Conservation (phyloP, 2,888 invertebrate genomes). For the Phengaris alcon region DNA sequence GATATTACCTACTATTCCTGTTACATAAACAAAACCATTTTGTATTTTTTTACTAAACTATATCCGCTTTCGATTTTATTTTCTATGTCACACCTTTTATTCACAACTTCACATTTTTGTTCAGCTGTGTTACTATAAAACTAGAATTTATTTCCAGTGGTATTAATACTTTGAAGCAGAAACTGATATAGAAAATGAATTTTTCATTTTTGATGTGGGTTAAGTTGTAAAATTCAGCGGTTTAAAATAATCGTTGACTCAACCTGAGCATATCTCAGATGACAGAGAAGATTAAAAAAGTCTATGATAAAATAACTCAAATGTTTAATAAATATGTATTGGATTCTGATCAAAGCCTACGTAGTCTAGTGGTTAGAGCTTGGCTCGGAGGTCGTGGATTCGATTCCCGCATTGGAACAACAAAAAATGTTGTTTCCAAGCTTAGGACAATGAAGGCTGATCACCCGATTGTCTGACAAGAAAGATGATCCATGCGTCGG, state of each 20-base stretch:
- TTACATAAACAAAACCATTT: neutral
- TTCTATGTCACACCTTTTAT: neutral
- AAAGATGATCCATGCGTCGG: no score
- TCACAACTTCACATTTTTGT: neutral
- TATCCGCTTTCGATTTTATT: neutral
- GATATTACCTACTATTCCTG: no score
- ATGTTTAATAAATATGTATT: no score
- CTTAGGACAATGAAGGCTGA: no score
- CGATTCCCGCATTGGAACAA: no score
- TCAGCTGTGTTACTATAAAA: neutral
- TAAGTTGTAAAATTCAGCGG: neutral
- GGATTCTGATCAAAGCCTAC: no score
- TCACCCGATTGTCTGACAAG: no score
- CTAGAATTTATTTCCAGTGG: neutral
- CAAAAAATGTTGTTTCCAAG: no score
- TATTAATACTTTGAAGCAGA: constrained; percentile 46
- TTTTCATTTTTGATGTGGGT: neutral
- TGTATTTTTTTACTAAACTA: neutral
- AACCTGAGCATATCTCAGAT: no score
- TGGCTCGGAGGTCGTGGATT: no score
- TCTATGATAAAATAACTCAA: neutral
- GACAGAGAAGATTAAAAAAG: no score
- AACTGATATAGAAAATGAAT: constrained; percentile 40
- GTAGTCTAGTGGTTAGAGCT: no score
- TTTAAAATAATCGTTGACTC: neutral